phyloP scores from a whole-genome alignment of 2,113 vertebrate species.

The Apeltes quadracus region DNA sequence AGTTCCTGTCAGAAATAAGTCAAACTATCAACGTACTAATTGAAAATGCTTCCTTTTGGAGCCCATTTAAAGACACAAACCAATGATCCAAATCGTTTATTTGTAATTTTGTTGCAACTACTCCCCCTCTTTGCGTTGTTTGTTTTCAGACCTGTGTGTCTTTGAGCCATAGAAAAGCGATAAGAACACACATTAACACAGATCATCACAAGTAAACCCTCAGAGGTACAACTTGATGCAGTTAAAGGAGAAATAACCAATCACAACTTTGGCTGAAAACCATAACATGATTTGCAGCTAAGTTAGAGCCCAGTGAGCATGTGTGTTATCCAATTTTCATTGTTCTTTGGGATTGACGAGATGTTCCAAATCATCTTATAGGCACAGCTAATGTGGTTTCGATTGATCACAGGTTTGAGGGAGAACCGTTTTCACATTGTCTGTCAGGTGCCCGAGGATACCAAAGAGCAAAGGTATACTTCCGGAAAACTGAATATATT shows the following conservation, averaged over 20 bases:
- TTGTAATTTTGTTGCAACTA: slow-evolving; percentile 56
- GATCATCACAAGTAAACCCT: slow-evolving; percentile 74
- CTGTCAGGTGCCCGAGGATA: slow-evolving; percentile 87
- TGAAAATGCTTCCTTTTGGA: slow-evolving; percentile 17
- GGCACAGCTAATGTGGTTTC: slow-evolving; percentile 90
- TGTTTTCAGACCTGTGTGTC: slow-evolving; percentile 58
- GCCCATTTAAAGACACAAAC: slow-evolving; percentile 32
- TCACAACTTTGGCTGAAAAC: slow-evolving; percentile 81
- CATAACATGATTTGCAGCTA: slow-evolving; percentile 88
- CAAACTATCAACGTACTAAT: background rate
- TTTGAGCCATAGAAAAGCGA: slow-evolving; percentile 70
- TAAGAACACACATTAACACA: slow-evolving; percentile 76
- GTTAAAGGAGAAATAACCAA: slow-evolving; percentile 83
- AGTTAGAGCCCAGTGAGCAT: slow-evolving; percentile 81
- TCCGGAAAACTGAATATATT: slow-evolving; percentile 60
- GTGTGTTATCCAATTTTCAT: slow-evolving; percentile 91
- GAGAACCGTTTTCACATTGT: slow-evolving; percentile 82
- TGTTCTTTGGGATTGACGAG: slow-evolving; percentile 86
- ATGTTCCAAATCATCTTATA: slow-evolving; percentile 93
- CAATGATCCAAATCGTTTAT: slow-evolving; percentile 47
- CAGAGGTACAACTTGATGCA: slow-evolving; percentile 78
- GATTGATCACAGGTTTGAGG: slow-evolving; percentile 89
- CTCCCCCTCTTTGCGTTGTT: slow-evolving; percentile 39
- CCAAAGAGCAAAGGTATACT: slow-evolving; percentile 49
- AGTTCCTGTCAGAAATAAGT: slow-evolving; percentile 2